Evolutionary conservation across 2,888 invertebrate genomes (phyloP), one percentile per base, ranked within the genome.

Genomic region (Lingula anatina): DNA sequence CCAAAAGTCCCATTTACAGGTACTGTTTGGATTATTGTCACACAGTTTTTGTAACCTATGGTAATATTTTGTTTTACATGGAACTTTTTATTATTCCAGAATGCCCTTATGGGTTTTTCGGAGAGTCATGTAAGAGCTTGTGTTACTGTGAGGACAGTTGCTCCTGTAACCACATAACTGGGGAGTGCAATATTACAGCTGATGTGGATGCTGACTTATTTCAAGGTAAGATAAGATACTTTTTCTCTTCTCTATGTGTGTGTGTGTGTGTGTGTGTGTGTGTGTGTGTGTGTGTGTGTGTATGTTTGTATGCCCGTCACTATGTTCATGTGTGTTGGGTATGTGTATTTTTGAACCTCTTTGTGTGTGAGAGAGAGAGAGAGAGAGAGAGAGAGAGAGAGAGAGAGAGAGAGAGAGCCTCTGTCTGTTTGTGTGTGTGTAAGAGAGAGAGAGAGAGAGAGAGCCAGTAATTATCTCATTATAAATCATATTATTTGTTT

Each of bases 51-150:
- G n/a, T n/a, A n/a, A n/a, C n/a, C n/a, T n/a, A n/a, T n/a, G n/a
- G n/a, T n/a, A n/a, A n/a, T n/a, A n/a, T n/a, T n/a, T n/a, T n/a
- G n/a, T n/a, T n/a, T n/a, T n/a, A n/a, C n/a, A n/a, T n/a, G n/a
- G n/a, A n/a, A n/a, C n/a, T n/a, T 26, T 28, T 35, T 40, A 40
- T 45, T 26, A 46, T 55, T 56, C 20, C 50, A 73, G 73, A 47
- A 24, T 73, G 73, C 55, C 55, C 58, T 18, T 54, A 56, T 46
- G 71, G 72, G 28, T 59, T 47, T 46, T 72, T 62, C 61, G 73
- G 73, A 26, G 50, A 46, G 27, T 53, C 57, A 5, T 73, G 73
- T 53, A 48, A 51, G 18, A 53, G 54, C 28, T 31, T 56, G 24
- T 73, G 73, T 61, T 42, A 59, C 24, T 73, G 73, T 55, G 46